Percentiles rank a stretch among this genome's conserved stretches.
phyloP scores from a whole-genome alignment of 2,888 invertebrate genomes.

The Callimorpha dominula region DNA sequence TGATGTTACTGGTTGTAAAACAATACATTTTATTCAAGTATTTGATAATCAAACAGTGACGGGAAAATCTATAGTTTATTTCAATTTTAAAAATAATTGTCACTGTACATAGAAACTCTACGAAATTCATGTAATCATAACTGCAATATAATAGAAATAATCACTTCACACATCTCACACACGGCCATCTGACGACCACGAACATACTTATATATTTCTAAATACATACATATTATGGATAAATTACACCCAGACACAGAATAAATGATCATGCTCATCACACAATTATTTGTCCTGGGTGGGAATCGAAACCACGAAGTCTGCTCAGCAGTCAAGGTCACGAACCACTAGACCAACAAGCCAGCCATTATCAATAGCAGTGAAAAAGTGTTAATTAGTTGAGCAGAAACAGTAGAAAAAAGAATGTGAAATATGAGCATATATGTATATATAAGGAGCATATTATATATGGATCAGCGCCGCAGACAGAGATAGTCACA shows the following conservation, averaged over 20 bases:
- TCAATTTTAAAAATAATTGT: not conserved
- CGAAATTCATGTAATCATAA: not conserved
- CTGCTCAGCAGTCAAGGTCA: no score
- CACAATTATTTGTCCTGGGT: no score
- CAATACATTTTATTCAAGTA: conserved; percentile 7
- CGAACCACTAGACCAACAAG: no score
- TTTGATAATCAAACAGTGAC: not conserved
- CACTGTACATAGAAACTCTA: not conserved
- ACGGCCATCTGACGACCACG: no score
- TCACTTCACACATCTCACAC: no score
- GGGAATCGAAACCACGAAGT: no score
- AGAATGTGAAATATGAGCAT: not conserved
- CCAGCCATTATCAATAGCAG: not conserved
- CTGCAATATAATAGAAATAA: no score
- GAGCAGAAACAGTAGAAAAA: not conserved
- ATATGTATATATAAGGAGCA: not conserved
- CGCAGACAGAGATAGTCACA: not conserved
- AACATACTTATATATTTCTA: no score
- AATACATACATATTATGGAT: no score
- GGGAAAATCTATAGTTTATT: not conserved
- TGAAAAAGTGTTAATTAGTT: not conserved
- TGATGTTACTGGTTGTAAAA: conserved; percentile 2
- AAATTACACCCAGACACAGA: no score
- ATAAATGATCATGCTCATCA: no score
- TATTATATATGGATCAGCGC: not conserved